Evolutionary conservation across 1,140 invertebrate genomes (phyloP).

Genomic region (Drosophila bifasciata): DNA sequence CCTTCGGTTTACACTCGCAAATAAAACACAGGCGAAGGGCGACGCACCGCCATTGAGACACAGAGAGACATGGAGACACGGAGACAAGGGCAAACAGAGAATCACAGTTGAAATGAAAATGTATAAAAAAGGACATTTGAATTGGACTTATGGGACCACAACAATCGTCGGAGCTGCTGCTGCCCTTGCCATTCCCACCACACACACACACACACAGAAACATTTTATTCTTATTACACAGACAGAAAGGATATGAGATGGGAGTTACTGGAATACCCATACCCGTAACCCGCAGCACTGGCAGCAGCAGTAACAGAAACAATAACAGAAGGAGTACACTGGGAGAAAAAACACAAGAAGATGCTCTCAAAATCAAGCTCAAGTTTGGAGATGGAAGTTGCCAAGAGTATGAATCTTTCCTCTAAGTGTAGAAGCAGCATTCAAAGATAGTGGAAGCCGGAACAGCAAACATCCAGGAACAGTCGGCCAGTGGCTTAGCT

Average conservation of each 20-base stretch:
- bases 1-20: constrained; percentile 80
- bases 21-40: constrained; percentile 69
- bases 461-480: constrained; percentile 43
- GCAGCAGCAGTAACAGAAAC: not conserved
- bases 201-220: constrained; percentile 48
- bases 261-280: not conserved
- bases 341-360: not conserved
- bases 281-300: too few relatives aligned
- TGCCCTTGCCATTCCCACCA: constrained; percentile 8
- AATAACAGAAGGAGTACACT: too few relatives aligned
- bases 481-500: constrained; percentile 53
- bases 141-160: constrained; percentile 83
- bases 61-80: constrained; percentile 1
- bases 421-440: constrained; percentile 40
- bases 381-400: too few relatives aligned
- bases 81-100: constrained; percentile 54
- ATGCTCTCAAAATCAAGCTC: too few relatives aligned
- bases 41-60: too few relatives aligned
- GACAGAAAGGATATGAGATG: not conserved
- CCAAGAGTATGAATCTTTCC: too few relatives aligned
- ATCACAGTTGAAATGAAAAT: constrained; percentile 83
- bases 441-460: constrained; percentile 30
- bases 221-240: constrained; percentile 79
- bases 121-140: constrained; percentile 83
- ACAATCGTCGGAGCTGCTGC: constrained; percentile 41